phyloP scores from a whole-genome alignment of 2,113 vertebrate genomes.

The Polypterus bichir region DNA sequence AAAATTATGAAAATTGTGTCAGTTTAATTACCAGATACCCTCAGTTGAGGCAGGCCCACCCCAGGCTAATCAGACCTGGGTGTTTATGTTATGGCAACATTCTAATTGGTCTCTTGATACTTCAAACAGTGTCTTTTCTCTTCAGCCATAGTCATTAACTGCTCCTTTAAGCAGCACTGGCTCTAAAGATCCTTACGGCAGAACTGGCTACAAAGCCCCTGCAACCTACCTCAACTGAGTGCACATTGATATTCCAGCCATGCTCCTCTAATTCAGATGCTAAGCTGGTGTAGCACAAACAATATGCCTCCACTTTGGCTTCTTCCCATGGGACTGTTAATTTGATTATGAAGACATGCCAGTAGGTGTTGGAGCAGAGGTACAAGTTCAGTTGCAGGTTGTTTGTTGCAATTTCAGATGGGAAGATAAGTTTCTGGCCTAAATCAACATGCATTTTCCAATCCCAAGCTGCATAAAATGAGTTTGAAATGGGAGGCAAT shows the following conservation, averaged over 20 bases:
- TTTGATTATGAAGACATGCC: not conserved
- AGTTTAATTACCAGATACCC: too few species aligned
- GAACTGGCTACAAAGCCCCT: not conserved
- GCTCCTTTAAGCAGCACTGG: not conserved
- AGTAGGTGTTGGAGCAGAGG: not conserved
- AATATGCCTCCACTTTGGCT: not conserved
- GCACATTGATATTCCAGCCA: not conserved
- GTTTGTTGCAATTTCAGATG: not conserved
- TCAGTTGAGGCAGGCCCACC: too few species aligned
- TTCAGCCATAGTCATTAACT: slow-evolving; percentile 5
- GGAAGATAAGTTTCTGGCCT: slow-evolving; percentile 4
- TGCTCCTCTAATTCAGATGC: not conserved
- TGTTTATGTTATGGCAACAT: too few species aligned
- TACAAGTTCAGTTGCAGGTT: not conserved
- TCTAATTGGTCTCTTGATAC: too few species aligned
- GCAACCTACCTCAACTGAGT: not conserved
- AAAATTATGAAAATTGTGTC: too few species aligned
- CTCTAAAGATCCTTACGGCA: not conserved
- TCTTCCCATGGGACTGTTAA: slow-evolving; percentile 1
- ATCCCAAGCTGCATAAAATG: slow-evolving; percentile 3
- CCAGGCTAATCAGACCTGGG: too few species aligned
- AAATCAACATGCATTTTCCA: not conserved
- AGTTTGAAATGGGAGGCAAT: too few species aligned
- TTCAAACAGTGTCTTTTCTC: not conserved
- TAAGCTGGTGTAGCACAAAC: not conserved